Evolutionary conservation across 2,888 invertebrate species (phyloP).

Genomic region (Bugula neritina): DNA sequence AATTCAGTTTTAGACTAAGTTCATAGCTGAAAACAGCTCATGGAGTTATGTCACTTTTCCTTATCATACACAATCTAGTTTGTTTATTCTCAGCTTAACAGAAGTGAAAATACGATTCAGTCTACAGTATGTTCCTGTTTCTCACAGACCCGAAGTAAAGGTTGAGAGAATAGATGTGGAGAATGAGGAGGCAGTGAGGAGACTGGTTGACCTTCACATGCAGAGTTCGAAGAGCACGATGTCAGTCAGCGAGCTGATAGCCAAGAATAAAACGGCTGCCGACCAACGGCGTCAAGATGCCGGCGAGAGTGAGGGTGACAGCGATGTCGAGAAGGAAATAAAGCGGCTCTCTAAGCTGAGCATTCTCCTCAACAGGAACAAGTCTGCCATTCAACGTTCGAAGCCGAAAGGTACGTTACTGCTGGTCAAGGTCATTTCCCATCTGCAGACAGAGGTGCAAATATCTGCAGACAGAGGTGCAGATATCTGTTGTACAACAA

Average conservation of each 20-base stretch:
- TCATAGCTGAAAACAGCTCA: too few relatives aligned
- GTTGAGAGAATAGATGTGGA: background rate
- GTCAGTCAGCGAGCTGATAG: background rate
- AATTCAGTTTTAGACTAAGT: too few relatives aligned
- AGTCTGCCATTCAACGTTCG: background rate
- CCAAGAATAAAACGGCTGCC: background rate
- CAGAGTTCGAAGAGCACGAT: background rate
- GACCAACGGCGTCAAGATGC: background rate
- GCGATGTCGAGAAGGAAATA: conserved; percentile 16
- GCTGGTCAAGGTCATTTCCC: too few relatives aligned
- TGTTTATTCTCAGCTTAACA: too few relatives aligned
- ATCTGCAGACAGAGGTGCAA: too few relatives aligned
- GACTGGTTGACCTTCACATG: background rate
- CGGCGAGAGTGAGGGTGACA: conserved; percentile 5
- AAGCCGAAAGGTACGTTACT: too few relatives aligned
- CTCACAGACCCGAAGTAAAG: background rate
- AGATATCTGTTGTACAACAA: too few relatives aligned
- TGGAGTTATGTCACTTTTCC: too few relatives aligned
- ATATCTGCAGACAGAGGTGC: too few relatives aligned
- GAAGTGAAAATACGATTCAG: too few relatives aligned
- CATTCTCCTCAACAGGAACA: background rate
- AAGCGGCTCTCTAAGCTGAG: background rate
- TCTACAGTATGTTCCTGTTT: too few relatives aligned
- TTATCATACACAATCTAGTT: too few relatives aligned
- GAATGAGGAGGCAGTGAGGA: background rate